Conservation (phyloP, 2,797 vertebrate genomes). For the Champsocephalus esox region DNA sequence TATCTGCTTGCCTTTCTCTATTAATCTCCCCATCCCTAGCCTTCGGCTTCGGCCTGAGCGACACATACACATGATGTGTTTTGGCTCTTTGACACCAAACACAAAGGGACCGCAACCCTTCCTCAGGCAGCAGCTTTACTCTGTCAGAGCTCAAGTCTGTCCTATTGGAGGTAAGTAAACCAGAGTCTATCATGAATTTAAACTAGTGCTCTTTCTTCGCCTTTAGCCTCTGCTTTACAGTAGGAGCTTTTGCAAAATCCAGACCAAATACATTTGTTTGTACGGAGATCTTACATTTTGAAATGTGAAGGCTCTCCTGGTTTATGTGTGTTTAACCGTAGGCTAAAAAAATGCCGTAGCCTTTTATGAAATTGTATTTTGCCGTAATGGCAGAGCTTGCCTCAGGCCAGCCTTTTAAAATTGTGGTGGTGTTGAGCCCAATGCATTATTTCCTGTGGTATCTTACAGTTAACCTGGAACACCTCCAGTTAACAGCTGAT, state of each 20-base stretch:
- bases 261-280: too few species aligned
- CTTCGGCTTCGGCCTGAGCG: conserved; percentile 2
- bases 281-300: not conserved
- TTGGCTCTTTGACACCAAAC: conserved; percentile 8
- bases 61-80: not conserved
- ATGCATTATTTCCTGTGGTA: conserved; percentile 27
- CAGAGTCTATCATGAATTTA: conserved; percentile 21
- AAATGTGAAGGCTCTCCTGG: not conserved
- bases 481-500: conserved; percentile 27
- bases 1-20: not conserved
- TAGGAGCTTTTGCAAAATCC: not conserved
- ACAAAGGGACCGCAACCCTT: not conserved
- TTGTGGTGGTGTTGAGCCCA: not conserved
- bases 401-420: conserved; percentile 26
- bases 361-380: conserved; percentile 11
- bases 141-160: conserved; percentile 14
- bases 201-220: conserved; percentile 7
- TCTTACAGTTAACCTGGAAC: conserved; percentile 36
- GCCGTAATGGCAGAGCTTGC: conserved; percentile 14
- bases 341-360: not conserved
- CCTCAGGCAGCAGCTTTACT: conserved; percentile 25
- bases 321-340: not conserved
- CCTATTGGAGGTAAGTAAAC: not conserved
- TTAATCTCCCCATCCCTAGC: not conserved
- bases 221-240: not conserved